Conservation (phyloP, 2,888 invertebrate genomes). For the Tridacna gigas region DNA sequence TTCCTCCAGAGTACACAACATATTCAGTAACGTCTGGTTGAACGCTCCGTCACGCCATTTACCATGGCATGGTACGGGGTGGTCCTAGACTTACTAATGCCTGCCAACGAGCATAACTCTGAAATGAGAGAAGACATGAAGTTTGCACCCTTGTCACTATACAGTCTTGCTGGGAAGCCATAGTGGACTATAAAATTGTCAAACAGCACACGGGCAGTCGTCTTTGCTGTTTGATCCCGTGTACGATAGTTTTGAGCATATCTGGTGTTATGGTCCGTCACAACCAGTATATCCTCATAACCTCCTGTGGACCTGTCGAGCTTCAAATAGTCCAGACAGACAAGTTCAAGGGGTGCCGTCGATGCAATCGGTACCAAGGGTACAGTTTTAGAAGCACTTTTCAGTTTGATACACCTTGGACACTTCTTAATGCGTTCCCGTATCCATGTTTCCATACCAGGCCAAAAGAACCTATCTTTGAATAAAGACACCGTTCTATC, state of each 20-base stretch:
- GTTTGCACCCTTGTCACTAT: background rate
- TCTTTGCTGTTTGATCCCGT: background rate
- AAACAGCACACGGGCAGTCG: background rate
- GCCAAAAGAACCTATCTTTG: conserved; percentile 30
- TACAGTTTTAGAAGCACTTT: background rate
- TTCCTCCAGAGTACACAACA: conserved; percentile 6
- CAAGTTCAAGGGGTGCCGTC: background rate
- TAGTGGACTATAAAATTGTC: too few species aligned
- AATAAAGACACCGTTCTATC: conserved; percentile 37
- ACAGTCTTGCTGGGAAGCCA: background rate
- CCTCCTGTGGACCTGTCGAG: background rate
- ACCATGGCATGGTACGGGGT: background rate
- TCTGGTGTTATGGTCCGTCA: background rate
- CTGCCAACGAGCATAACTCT: too few species aligned
- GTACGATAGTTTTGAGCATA: background rate
- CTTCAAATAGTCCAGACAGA: background rate
- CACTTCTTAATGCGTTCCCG: conserved; percentile 9
- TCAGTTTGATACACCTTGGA: conserved; percentile 13
- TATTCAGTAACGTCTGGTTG: conserved; percentile 13
- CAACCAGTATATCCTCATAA: background rate
- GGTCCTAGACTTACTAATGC: too few species aligned
- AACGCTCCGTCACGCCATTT: conserved; percentile 20
- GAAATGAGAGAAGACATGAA: too few species aligned
- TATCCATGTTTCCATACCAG: conserved; percentile 27
- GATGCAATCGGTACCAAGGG: background rate